Evolutionary conservation across 2,888 invertebrate species (phyloP).

Genomic region (Druceiella hillmani): DNA sequence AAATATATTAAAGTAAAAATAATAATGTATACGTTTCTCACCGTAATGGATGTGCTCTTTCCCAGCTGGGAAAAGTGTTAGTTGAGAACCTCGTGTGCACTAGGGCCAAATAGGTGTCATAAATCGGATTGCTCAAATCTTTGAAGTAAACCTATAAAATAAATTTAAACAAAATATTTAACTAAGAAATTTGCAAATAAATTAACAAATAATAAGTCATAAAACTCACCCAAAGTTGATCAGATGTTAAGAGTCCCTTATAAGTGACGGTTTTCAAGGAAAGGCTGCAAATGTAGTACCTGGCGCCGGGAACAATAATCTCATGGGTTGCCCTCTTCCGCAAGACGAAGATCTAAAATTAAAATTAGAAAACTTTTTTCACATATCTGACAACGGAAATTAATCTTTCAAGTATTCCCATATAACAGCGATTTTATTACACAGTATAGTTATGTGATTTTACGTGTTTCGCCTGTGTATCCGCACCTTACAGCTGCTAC

Average conservation of each 20-base stretch:
- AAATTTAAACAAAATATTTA: slow-evolving; percentile 1
- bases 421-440: no score
- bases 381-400: no score
- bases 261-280: slow-evolving; percentile 89
- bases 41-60: slow-evolving; percentile 96
- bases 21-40: no score
- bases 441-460: no score
- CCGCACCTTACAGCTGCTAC: no score
- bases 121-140: slow-evolving; percentile 66
- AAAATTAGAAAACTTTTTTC: no score
- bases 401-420: no score
- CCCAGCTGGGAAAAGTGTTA: slow-evolving; percentile 99
- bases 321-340: slow-evolving; percentile 90
- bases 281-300: slow-evolving; percentile 96
- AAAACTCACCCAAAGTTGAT: slow-evolving; percentile 73
- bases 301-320: slow-evolving; percentile 75
- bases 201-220: not conserved
- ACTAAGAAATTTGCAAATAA: not conserved
- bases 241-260: slow-evolving; percentile 95
- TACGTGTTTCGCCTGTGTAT: no score
- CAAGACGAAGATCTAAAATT: slow-evolving; percentile 86
- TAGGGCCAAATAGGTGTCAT: slow-evolving; percentile 91
- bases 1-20: slow-evolving; percentile 5
- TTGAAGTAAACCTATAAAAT: slow-evolving; percentile 66
- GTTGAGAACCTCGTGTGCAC: slow-evolving; percentile 99